These are phyloP conservation scores for Vombatus ursinus DNA, from an alignment of 2,113 vertebrate genomes.

Conservation along the genomic window DNA sequence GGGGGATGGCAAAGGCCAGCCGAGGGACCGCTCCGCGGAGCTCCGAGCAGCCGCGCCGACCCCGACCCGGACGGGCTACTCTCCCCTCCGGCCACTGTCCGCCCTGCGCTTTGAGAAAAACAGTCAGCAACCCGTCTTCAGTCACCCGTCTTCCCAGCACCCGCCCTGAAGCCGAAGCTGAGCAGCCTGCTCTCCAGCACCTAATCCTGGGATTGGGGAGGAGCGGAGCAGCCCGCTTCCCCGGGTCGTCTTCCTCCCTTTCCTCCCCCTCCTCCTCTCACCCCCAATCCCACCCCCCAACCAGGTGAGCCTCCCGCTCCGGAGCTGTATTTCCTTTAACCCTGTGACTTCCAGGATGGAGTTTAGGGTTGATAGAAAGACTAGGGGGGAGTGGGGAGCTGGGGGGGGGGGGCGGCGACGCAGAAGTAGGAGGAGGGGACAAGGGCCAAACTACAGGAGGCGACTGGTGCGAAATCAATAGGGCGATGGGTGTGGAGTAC, in stretches of 20 bases:
- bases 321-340: background rate
- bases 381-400: background rate
- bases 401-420: too few species aligned
- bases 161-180: background rate
- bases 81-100: background rate
- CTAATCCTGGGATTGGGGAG: background rate
- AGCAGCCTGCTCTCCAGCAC: background rate
- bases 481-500: background rate
- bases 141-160: background rate
- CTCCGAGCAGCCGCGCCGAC: background rate
- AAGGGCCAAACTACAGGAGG: too few species aligned
- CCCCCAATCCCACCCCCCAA: background rate
- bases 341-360: background rate
- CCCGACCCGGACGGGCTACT: background rate
- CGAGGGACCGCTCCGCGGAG: background rate
- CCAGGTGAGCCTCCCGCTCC: slow-evolving; percentile 62
- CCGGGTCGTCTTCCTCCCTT: background rate
- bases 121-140: background rate
- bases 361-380: background rate
- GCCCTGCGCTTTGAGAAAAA: background rate
- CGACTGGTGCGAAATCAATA: background rate
- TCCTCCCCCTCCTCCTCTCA: background rate
- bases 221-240: background rate
- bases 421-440: background rate
- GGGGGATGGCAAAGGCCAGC: slow-evolving; percentile 14